Conservation (phyloP, 2,797 vertebrate genomes). For the Lophotriccus pileatus region DNA sequence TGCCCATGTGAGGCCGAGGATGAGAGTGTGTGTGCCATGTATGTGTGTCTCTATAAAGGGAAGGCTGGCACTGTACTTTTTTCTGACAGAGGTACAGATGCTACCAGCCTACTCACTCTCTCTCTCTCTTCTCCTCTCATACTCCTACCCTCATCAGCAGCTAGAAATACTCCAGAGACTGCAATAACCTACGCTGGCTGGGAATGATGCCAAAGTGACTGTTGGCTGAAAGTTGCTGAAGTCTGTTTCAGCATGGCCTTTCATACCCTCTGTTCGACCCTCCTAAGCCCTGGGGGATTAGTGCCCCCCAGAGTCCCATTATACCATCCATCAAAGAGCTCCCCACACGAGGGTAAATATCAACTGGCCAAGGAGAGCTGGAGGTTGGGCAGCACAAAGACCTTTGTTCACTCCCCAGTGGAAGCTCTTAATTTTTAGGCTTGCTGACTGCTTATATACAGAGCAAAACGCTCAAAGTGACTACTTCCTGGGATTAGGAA, state of each 20-base stretch:
- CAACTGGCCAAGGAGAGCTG: background rate
- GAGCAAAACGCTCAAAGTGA: background rate
- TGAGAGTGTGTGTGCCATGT: background rate
- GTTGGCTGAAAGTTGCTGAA: slow-evolving; percentile 1
- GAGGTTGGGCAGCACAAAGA: slow-evolving; percentile 15
- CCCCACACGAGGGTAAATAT: background rate
- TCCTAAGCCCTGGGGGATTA: background rate
- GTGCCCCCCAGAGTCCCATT: slow-evolving; percentile 26
- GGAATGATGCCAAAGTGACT: slow-evolving; percentile 39
- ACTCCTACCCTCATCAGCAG: background rate
- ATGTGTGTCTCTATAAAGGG: background rate
- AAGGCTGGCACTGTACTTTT: background rate
- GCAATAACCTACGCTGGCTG: slow-evolving; percentile 13
- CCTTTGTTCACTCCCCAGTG: background rate
- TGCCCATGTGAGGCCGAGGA: background rate
- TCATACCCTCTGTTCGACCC: slow-evolving; percentile 7
- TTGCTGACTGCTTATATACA: background rate
- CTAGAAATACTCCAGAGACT: slow-evolving; percentile 33
- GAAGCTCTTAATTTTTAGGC: background rate
- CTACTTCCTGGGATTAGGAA: slow-evolving; percentile 35
- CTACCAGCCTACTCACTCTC: background rate
- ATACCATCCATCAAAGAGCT: slow-evolving; percentile 31
- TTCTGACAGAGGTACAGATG: background rate
- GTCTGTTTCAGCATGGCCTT: slow-evolving; percentile 15
- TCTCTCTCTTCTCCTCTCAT: background rate